Percentiles rank a stretch among this genome's conserved stretches.
Conservation (phyloP, 2,888 invertebrate species). For the Arenicola marina region DNA sequence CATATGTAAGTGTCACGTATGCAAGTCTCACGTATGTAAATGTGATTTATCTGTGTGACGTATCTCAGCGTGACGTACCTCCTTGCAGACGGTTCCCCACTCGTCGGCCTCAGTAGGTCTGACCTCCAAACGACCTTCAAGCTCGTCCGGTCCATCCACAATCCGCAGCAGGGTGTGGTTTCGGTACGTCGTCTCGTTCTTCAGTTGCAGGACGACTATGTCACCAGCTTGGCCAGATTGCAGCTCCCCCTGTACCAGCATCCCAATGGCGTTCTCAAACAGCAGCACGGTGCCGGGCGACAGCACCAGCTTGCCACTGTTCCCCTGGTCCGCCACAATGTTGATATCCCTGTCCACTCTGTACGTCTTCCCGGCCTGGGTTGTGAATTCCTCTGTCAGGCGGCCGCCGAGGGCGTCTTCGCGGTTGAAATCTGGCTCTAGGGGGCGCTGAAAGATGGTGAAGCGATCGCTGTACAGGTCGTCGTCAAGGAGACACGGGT, state of each 20-base stretch:
- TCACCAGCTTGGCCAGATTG: constrained; percentile 13
- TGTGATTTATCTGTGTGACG: too few species aligned
- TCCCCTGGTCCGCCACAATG: constrained; percentile 74
- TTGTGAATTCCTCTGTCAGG: constrained; percentile 3
- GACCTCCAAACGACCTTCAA: constrained; percentile 83
- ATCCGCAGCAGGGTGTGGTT: constrained; percentile 74
- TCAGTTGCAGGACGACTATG: constrained; percentile 28
- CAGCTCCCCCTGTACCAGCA: constrained; percentile 76
- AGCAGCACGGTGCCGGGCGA: constrained; percentile 83
- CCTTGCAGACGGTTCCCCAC: constrained; percentile 98
- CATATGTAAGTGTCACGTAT: too few species aligned
- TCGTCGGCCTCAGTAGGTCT: constrained; percentile 78
- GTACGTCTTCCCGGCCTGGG: constrained; percentile 64
- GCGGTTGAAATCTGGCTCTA: constrained; percentile 68
- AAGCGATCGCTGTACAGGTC: constrained; percentile 80
- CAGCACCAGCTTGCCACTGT: constrained; percentile 78
- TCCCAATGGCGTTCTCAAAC: constrained; percentile 84
- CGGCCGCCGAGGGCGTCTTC: constrained; percentile 49
- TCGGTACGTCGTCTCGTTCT: constrained; percentile 40
- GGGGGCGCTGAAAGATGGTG: constrained; percentile 76
- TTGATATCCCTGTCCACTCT: constrained; percentile 92
- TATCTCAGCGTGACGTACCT: constrained; percentile 36
- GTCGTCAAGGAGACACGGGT: constrained; percentile 87
- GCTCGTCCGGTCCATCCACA: constrained; percentile 77
- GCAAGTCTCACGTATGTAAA: too few species aligned